Conservation (phyloP, 2,797 vertebrate genomes). For the Staurois parvus region DNA sequence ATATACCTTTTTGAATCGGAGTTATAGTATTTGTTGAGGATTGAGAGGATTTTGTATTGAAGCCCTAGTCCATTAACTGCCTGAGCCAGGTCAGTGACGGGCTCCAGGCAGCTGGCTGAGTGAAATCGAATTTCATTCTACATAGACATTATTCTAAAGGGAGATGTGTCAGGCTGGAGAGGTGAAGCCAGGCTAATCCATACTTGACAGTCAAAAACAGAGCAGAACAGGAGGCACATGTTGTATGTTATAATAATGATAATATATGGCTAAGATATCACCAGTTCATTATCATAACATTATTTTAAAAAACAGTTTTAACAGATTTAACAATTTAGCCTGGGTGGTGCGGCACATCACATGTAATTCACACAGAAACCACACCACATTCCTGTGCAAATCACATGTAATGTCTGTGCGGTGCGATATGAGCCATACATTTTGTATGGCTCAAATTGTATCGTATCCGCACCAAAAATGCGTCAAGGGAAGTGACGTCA, state of each 20-base stretch:
- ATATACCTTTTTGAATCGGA: background rate
- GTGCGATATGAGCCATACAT: too few species aligned
- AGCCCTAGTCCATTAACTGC: constrained; percentile 8
- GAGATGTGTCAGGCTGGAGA: constrained; percentile 1
- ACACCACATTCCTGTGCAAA: too few species aligned
- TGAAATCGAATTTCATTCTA: constrained; percentile 29
- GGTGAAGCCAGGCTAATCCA: constrained; percentile 33
- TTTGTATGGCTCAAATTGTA: too few species aligned
- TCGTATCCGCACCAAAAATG: too few species aligned
- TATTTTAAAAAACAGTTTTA: too few species aligned
- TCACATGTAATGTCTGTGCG: too few species aligned
- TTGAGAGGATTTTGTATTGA: background rate
- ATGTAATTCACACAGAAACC: too few species aligned
- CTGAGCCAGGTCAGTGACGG: constrained; percentile 10
- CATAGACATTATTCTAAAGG: constrained; percentile 8
- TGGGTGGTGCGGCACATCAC: too few species aligned
- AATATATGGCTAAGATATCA: too few species aligned
- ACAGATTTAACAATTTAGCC: too few species aligned
- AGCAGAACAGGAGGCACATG: background rate
- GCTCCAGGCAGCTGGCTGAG: constrained; percentile 37
- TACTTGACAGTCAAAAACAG: constrained; percentile 31
- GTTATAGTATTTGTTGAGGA: background rate
- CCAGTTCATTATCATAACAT: too few species aligned
- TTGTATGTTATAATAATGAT: background rate
- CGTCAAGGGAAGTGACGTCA: too few species aligned